Base-by-base conservation (phyloP, 2,888 invertebrate species). In the Hoplodrina ambigua region DNA sequence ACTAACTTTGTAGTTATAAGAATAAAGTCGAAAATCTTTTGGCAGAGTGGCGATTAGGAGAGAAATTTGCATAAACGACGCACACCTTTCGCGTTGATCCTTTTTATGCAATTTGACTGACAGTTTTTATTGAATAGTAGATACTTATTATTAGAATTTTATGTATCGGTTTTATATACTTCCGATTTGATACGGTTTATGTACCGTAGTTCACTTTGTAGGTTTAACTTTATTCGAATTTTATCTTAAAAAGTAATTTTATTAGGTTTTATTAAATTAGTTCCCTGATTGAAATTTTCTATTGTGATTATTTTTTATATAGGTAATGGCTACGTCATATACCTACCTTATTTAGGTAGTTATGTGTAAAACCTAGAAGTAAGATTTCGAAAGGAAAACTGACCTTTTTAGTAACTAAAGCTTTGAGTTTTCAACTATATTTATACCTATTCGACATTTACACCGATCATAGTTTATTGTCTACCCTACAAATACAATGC, bases 41-140 rank as follows among this genome's bases (percentile, higher is more conserved):
- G 69, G 53, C 60, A 64, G 15, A 30, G 4, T 46, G 69, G 60
- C 80, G 87, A 81, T 85, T 86, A 78, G 85, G 67, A 86, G 81
- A 85, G 68, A 92, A 95, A 95, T 95, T 95, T 95, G 95, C 95
- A 95, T 95, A 95, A 90, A 88, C 88, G 84, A 83, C 81, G 93
- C 93, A 92, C 95, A 95, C 95, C 95, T 95, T 95, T 94, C 86
- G 74, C 88, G 87, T 88, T 92, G 94, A 94, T 94, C 92, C 94
- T 89, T 92, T 92, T 89, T 90, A 91, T 94, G 93, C 92, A 93
- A 89, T 91, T 94, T 95, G 95, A 95, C 92, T 94, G 95, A 94
- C 95, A 93, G 90, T 84, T 91, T 86, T 84, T 70, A 85, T 86
- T 91, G 85, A 89, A 90, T 87, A 76, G 83, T 74, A 64, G 72